A percentile compares a stretch with the other conserved stretches of the same genome.
phyloP scores from a whole-genome alignment of 2,113 vertebrate genomes.

The Ranitomeya imitator region DNA sequence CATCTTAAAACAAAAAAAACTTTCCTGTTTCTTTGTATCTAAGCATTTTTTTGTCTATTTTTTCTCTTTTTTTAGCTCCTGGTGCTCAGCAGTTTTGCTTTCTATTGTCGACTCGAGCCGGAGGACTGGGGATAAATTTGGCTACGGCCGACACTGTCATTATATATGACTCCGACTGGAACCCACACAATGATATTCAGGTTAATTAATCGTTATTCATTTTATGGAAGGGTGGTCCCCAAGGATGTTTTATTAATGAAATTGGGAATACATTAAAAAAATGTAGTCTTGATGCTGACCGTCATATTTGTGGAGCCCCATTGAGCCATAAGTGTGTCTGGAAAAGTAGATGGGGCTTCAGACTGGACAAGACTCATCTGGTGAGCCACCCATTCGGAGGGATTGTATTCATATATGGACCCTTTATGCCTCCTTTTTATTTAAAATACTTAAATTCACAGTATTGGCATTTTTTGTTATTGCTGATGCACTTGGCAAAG shows the following conservation, averaged over 20 bases:
- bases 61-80: conserved; percentile 76
- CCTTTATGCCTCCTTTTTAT: too few relatives aligned
- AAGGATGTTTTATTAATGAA: neutral
- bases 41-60: neutral
- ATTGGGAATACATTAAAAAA: too few relatives aligned
- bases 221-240: neutral
- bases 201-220: conserved; percentile 65
- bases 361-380: neutral
- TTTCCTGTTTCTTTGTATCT: neutral
- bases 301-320: too few relatives aligned
- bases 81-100: conserved; percentile 99
- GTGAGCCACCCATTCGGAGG: neutral
- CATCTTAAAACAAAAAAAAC: neutral
- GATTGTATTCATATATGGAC: neutral
- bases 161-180: conserved; percentile 99
- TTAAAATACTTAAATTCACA: neutral
- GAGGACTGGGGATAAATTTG: conserved; percentile 95
- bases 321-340: too few relatives aligned
- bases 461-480: neutral
- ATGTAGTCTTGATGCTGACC: too few relatives aligned
- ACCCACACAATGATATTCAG: conserved; percentile 98
- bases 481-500: neutral
- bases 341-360: neutral
- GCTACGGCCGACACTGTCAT: conserved; percentile 95
- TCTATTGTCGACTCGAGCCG: conserved; percentile 93